Evolutionary conservation across 1,140 invertebrate species (phyloP), one percentile per base, ranked within the genome.

Genomic region (Panulirus ornatus): DNA sequence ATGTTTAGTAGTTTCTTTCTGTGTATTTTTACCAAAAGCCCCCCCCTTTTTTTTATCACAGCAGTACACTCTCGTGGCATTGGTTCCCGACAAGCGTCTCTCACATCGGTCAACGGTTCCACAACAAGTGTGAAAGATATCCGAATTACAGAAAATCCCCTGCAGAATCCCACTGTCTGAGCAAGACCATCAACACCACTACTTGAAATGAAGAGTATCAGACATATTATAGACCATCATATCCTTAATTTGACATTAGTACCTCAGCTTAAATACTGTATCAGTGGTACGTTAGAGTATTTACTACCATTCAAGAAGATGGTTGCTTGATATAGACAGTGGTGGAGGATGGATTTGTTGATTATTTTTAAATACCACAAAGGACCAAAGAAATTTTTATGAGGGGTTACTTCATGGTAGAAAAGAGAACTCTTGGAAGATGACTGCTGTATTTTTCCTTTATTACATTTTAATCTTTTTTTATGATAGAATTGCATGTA

Each of bases 111-210:
- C 76, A 83, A 75, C 47, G 30, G 82, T 42, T 78, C 79, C 78
- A 54, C 88, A 90, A 58, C 90, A 88, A 30, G 92, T 91, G 47
- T 91, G 87, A 92, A 75, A 47, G 93, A 93, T 84, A 93, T 93
- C 71, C 91, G 92, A 58, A 93, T 93, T 70, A 93, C 93, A 11
- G 93, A 93, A 91, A 93, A 93, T 88, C 93, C 93, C 1, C 76
- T 91, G 40, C 81, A 91, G 51, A 87, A 89, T 54, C 91, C 91
- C 51, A 83, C 91, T 9, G 91, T 88, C 34, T 91, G 86, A 88
- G 75, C 27, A 78, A 30, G 47, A 36, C 19, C 78, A 51, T 14
- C 3, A 44, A 3, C 75, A 22, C 1, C 76, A 8, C n/a, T 30
- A 79, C 76, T 30, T 11, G 44, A 16, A 27, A 30, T 30, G 27